These are phyloP conservation scores for Synergus japonicus DNA, from an alignment of 2,888 invertebrate genomes.

Conservation along the genomic window DNA sequence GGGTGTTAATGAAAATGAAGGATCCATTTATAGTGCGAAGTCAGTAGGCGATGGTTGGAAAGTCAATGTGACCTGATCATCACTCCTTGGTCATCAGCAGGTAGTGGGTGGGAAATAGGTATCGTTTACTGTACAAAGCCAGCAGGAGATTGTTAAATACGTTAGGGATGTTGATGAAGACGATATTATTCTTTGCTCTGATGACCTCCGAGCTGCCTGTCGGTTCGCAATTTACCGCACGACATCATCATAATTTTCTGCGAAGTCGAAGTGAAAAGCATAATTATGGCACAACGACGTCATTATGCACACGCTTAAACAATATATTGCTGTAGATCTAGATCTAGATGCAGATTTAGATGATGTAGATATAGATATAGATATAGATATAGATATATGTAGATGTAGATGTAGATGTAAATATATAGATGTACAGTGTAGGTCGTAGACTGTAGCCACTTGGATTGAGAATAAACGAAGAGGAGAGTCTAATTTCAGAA, in stretches of 20 bases:
- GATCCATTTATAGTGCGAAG: too few relatives aligned
- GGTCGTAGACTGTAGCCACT: not conserved
- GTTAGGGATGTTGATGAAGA: not conserved
- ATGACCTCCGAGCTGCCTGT: not conserved
- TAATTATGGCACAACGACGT: conserved; percentile 5
- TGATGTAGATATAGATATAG: too few relatives aligned
- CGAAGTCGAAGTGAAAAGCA: not conserved
- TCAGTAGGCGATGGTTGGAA: too few relatives aligned
- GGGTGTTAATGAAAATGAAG: too few relatives aligned
- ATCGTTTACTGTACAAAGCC: too few relatives aligned
- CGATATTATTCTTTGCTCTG: not conserved
- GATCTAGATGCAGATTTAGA: too few relatives aligned
- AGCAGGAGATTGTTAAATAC: too few relatives aligned
- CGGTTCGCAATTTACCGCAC: conserved; percentile 1
- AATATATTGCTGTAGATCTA: not conserved
- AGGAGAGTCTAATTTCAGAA: conserved; percentile 5
- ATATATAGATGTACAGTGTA: not conserved
- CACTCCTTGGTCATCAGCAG: too few relatives aligned
- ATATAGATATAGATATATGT: too few relatives aligned
- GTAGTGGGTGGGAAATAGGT: too few relatives aligned
- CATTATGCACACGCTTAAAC: not conserved
- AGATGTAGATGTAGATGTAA: too few relatives aligned
- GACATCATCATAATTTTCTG: not conserved
- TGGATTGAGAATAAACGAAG: conserved; percentile 1
- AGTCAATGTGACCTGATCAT: too few relatives aligned